A percentile compares a stretch with the other conserved stretches of the same genome.
Conservation (phyloP, 2,888 invertebrate species). For the Cheiracanthium punctorium region DNA sequence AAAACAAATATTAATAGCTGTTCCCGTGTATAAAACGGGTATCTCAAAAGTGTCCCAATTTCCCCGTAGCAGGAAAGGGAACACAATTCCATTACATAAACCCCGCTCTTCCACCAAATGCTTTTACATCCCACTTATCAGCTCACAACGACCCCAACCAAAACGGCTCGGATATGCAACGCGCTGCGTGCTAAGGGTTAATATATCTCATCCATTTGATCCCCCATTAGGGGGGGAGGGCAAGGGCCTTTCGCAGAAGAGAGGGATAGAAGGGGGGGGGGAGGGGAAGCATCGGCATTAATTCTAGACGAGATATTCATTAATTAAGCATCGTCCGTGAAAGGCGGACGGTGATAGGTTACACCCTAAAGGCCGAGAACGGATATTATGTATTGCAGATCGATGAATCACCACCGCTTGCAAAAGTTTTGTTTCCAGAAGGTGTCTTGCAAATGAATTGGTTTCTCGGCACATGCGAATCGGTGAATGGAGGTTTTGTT, state of each 20-base stretch:
- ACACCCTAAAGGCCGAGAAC: conserved; percentile 64
- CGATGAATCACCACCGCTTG: conserved; percentile 29
- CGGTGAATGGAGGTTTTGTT: conserved; percentile 22
- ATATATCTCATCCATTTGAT: conserved; percentile 69
- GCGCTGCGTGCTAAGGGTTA: conserved; percentile 66
- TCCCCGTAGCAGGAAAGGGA: too few relatives aligned
- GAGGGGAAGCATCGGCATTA: conserved; percentile 59
- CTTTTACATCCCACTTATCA: not conserved
- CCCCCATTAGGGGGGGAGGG: conserved; percentile 54
- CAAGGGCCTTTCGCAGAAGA: conserved; percentile 5
- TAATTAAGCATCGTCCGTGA: conserved; percentile 67
- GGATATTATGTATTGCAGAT: conserved; percentile 43
- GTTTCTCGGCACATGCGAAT: conserved; percentile 7
- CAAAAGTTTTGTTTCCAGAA: conserved; percentile 16
- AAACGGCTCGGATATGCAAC: conserved; percentile 19
- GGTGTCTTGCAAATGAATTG: conserved; percentile 22
- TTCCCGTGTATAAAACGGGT: too few relatives aligned
- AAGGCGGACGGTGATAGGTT: conserved; percentile 66
- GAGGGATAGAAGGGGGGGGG: too few relatives aligned
- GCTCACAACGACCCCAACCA: too few relatives aligned
- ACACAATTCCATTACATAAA: too few relatives aligned
- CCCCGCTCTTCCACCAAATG: too few relatives aligned
- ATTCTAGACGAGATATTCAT: conserved; percentile 67
- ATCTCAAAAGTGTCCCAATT: too few relatives aligned
- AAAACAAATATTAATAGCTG: too few relatives aligned